Base-by-base conservation (phyloP, 2,113 vertebrate genomes). In the Lepus timidus region DNA sequence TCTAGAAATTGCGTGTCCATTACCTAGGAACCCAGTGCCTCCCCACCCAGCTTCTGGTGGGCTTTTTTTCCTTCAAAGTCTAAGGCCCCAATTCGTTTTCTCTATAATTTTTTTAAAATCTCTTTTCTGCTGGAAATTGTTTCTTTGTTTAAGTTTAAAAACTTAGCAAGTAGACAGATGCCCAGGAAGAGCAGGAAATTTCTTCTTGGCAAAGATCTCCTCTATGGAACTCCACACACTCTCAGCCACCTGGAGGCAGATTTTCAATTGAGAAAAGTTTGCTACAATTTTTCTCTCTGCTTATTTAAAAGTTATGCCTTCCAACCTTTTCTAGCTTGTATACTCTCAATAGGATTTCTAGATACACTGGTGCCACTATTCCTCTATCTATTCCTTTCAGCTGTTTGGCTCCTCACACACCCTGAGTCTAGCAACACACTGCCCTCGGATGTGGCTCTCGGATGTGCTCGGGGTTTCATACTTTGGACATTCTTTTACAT, bases 51-150 rank as follows among this genome's bases (percentile, higher is more conserved):
- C 9, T 91, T 61, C 58, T 44, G 4, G 1, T 11, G 19, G 23
- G 86, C 49, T 62, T 86, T 93, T 70, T 88, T 94, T 70, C 75
- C 74, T 90, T 93, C 31, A 31, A 78, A 68, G 17, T 80, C 58
- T 80, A 91, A 88, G 51, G 36, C 76, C 17, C 20, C 76, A 88
- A 39, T 31, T 19, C 82, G 17, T 86, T 88, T 64, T 79, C 51
- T 93, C 62, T 44, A 68, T 20, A 58, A 64, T 10, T 83, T 65
- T 95, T 36, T 89, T 36, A 64, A 92, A 90, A 83, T 68, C 16
- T 95, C 39, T 85, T 90, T 92, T 81, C 29, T 87, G n/a, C 19
- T 64, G 12, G 29, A 79, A 84, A 71, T 44, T 55, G 62, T 39
- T 79, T 33, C 70, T 65, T 76, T 80, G 17, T 90, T 51, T 73